Percentiles rank a stretch among this genome's conserved stretches.
Evolutionary conservation across 1,140 invertebrate species (phyloP).

Genomic region (Sycophila sp.): DNA sequence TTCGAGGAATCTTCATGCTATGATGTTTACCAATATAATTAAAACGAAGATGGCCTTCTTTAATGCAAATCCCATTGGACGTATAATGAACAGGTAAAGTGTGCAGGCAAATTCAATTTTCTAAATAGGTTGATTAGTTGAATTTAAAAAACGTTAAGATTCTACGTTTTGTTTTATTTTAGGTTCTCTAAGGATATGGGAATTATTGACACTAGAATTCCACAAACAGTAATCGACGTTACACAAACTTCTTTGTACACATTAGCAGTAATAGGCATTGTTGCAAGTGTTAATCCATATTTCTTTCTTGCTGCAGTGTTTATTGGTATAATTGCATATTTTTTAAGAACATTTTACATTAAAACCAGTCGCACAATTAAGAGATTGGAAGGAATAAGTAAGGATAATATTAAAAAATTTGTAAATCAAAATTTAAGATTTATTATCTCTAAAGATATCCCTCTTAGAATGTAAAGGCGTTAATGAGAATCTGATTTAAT

Average conservation of each 20-base stretch:
- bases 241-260: conserved; percentile 77
- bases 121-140: too few species aligned
- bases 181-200: conserved; percentile 85
- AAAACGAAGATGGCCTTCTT: conserved; percentile 85
- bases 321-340: conserved; percentile 77
- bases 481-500: too few species aligned
- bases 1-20: conserved; percentile 78
- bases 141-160: too few species aligned
- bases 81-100: conserved; percentile 75
- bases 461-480: too few species aligned
- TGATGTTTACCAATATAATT: conserved; percentile 82
- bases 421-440: too few species aligned
- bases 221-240: conserved; percentile 77
- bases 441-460: too few species aligned
- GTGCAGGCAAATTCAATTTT: too few species aligned
- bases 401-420: conserved; percentile 53
- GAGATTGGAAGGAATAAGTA: conserved; percentile 87
- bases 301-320: conserved; percentile 77
- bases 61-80: conserved; percentile 80
- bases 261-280: conserved; percentile 79
- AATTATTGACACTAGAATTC: conserved; percentile 84
- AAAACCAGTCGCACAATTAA: conserved; percentile 84
- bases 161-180: not conserved
- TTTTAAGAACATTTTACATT: conserved; percentile 82
- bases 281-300: conserved; percentile 79